phyloP scores from a whole-genome alignment of 2,888 invertebrate species.

The Lymantria monacha region DNA sequence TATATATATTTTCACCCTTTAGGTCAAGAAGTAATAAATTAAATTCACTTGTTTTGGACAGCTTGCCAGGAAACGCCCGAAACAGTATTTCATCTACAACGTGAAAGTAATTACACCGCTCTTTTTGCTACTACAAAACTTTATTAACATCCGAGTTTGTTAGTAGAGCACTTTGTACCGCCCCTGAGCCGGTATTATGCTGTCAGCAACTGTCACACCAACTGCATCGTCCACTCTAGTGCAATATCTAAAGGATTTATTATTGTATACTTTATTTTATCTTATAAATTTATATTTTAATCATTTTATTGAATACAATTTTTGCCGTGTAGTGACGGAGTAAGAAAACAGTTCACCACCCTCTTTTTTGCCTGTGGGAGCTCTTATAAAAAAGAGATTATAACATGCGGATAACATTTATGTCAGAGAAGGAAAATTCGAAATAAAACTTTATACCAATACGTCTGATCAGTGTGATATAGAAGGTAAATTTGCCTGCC shows the following conservation, averaged over 20 bases:
- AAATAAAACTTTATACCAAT: no score
- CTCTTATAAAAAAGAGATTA: no score
- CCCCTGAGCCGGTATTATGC: constrained; percentile 25
- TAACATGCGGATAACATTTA: no score
- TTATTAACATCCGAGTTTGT: constrained; percentile 38
- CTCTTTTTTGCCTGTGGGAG: no score
- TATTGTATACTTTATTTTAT: constrained; percentile 25
- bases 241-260: constrained; percentile 44
- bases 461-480: no score
- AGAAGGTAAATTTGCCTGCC: no score
- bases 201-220: constrained; percentile 32
- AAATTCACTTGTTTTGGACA: constrained; percentile 23
- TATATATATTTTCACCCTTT: no score
- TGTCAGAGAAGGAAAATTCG: no score
- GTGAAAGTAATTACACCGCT: constrained; percentile 21
- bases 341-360: no score
- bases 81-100: constrained; percentile 27
- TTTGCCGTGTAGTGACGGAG: no score
- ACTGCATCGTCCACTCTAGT: constrained; percentile 28
- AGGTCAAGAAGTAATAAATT: constrained; percentile 14
- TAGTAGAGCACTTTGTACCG: constrained; percentile 21
- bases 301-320: not conserved
- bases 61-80: constrained; percentile 11
- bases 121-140: constrained; percentile 26
- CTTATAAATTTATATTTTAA: constrained; percentile 16